These are phyloP conservation scores for Drosophila demipolita DNA, from an alignment of 2,888 invertebrate genomes.

Conservation along the genomic window DNA sequence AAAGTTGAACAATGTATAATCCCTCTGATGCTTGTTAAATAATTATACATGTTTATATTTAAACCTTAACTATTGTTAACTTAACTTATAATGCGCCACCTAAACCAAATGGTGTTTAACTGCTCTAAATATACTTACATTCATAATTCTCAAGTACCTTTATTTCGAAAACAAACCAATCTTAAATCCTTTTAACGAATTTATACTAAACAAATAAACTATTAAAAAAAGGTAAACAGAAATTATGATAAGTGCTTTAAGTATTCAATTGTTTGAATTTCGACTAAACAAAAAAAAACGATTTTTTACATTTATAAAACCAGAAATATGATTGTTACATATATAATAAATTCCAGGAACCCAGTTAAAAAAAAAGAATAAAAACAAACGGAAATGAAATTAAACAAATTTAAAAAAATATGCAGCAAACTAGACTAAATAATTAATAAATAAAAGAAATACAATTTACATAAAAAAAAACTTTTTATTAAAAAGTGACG, in stretches of 20 bases:
- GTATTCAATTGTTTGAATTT: constrained; percentile 75
- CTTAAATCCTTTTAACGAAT: constrained; percentile 76
- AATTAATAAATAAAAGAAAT: constrained; percentile 50
- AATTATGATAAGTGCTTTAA: constrained; percentile 73
- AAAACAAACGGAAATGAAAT: constrained; percentile 22
- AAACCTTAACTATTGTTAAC: constrained; percentile 56
- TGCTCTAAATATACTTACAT: constrained; percentile 51
- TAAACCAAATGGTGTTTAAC: constrained; percentile 42
- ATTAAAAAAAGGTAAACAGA: constrained; percentile 26
- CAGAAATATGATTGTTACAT: constrained; percentile 68
- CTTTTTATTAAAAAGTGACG: constrained; percentile 18
- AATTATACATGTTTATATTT: constrained; percentile 28
- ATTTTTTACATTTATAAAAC: constrained; percentile 79
- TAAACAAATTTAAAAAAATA: constrained; percentile 35
- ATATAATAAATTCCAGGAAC: constrained; percentile 51
- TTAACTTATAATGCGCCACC: constrained; percentile 26
- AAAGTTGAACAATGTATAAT: constrained; percentile 41
- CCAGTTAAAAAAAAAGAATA: constrained; percentile 51
- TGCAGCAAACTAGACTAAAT: constrained; percentile 53
- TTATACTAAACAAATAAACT: constrained; percentile 57
- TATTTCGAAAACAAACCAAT: constrained; percentile 59
- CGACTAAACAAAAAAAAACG: constrained; percentile 48
- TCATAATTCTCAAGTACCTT: constrained; percentile 73
- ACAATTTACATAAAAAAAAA: constrained; percentile 22
- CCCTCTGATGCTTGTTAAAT: constrained; percentile 50